phyloP scores from a whole-genome alignment of 2,888 invertebrate genomes.

The Ophonus ardosiacus region DNA sequence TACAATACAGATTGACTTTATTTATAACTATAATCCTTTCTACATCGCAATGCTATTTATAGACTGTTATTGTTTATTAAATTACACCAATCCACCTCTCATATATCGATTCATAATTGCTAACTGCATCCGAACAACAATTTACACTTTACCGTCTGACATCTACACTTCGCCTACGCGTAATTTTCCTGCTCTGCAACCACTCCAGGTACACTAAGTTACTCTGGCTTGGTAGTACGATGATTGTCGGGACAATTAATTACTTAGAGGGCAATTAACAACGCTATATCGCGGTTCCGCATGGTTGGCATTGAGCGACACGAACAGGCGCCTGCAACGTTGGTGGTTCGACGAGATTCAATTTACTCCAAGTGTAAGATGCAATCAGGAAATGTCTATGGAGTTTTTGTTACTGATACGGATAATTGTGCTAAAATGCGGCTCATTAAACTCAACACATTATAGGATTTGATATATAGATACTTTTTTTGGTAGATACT shows the following conservation, averaged over 20 bases:
- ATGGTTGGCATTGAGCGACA: slow-evolving; percentile 1
- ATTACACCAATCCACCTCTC: too few species aligned
- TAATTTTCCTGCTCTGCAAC: background rate
- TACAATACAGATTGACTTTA: too few species aligned
- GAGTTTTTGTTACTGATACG: background rate
- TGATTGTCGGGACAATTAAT: slow-evolving; percentile 8
- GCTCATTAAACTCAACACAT: background rate
- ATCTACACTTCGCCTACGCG: background rate
- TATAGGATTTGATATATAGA: background rate
- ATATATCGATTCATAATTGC: too few species aligned
- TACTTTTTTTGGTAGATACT: background rate
- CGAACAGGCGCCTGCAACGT: slow-evolving; percentile 1
- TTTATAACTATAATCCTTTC: too few species aligned
- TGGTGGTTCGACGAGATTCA: slow-evolving; percentile 3
- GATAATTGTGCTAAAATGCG: background rate
- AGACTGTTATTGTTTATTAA: too few species aligned
- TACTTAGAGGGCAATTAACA: slow-evolving; percentile 4
- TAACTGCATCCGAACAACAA: too few species aligned
- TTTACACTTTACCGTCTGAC: background rate
- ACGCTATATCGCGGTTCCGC: slow-evolving; percentile 8
- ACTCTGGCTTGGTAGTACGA: background rate
- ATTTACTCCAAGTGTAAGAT: background rate
- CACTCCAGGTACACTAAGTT: background rate
- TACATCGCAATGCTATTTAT: too few species aligned
- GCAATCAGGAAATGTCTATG: slow-evolving; percentile 7